Percentiles rank a stretch among this genome's conserved stretches.
Conservation (phyloP, 2,888 invertebrate genomes). For the Amphipyra berbera region DNA sequence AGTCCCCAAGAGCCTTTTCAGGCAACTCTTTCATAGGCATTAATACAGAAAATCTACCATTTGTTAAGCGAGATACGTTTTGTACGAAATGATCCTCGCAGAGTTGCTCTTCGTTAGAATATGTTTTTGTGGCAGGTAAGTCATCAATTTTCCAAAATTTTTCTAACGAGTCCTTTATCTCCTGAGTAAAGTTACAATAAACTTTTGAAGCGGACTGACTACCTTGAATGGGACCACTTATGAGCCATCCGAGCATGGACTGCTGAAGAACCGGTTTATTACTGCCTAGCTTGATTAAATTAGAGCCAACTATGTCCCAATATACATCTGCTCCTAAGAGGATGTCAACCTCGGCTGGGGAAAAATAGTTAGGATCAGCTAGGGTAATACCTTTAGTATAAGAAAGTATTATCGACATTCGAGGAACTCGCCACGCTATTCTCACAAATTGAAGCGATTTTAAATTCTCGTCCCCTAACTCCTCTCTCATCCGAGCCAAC, state of each 20-base stretch:
- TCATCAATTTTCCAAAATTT: conserved; percentile 21
- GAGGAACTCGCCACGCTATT: conserved; percentile 18
- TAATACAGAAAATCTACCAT: conserved; percentile 13
- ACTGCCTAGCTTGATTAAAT: conserved; percentile 13
- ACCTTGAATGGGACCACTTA: conserved; percentile 3
- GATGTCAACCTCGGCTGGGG: conserved; percentile 11
- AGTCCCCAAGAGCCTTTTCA: conserved; percentile 3
- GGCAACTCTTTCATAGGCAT: conserved; percentile 4
- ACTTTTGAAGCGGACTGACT: conserved; percentile 2
- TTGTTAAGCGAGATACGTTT: not conserved
- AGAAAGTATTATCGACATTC: too few relatives aligned
- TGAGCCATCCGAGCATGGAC: conserved; percentile 18
- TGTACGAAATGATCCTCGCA: conserved; percentile 10
- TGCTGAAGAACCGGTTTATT: conserved; percentile 15
- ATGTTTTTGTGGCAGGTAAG: conserved; percentile 1
- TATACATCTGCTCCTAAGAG: conserved; percentile 26
- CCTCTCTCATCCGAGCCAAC: conserved; percentile 19
- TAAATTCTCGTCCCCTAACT: conserved; percentile 8
- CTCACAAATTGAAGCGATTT: conserved; percentile 12
- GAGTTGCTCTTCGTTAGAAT: conserved; percentile 9
- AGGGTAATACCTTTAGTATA: too few relatives aligned
- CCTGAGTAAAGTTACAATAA: conserved; percentile 18
- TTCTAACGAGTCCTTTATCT: conserved; percentile 14
- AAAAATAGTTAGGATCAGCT: conserved; percentile 7
- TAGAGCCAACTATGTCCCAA: conserved; percentile 22